Base-by-base conservation (phyloP, 64 coral and sea anemone genomes). In the Stylophora pistillata region DNA sequence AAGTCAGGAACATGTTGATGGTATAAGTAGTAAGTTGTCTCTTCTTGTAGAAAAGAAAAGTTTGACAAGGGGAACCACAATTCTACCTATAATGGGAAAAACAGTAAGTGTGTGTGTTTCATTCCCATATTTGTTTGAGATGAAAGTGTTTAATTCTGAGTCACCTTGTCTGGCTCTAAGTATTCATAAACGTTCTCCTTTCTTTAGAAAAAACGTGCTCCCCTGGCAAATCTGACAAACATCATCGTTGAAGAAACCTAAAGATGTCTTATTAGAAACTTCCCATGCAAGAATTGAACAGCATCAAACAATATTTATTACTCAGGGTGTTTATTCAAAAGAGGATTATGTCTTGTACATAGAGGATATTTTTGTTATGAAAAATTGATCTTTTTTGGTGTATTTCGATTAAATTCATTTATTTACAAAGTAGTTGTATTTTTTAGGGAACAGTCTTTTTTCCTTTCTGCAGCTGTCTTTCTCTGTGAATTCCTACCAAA, bases 141-240 rank as follows among this genome's bases (percentile, higher is more conserved):
- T 25, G 10, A 11, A n/a, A n/a, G 0, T 68, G 23, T 25, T 68
- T 21, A n/a, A 21, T 25, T 25, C 21, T 27, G 0, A 68, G 7
- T 25, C 21, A 68, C 21, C 5, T 68, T 68, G n/a, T 68, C 25
- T 68, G 18, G 7, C 7, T 64, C 1, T 7, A 16, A 64, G 23
- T 21, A 64, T 64, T 23, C 20, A 23, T 18, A 21, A 16, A 23
- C 14, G 9, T 23, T 64, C 23, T 64, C 3, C 60, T 64, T 64
- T 37, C 63, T 62, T 6, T 16, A 84, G 80, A 84, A 69, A 63
- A 84, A 84, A 41, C 80, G 80, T 25, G 60, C 62, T 47, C 80
- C 80, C n/a, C 4, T 84, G 34, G 13, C 12, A 5, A 69, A 84
- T 63, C 37, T 84, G 31, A 84, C 80, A 27, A 84, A 84, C 58